Evolutionary conservation across 1,140 invertebrate genomes (phyloP).

Genomic region (Atta cephalotes): DNA sequence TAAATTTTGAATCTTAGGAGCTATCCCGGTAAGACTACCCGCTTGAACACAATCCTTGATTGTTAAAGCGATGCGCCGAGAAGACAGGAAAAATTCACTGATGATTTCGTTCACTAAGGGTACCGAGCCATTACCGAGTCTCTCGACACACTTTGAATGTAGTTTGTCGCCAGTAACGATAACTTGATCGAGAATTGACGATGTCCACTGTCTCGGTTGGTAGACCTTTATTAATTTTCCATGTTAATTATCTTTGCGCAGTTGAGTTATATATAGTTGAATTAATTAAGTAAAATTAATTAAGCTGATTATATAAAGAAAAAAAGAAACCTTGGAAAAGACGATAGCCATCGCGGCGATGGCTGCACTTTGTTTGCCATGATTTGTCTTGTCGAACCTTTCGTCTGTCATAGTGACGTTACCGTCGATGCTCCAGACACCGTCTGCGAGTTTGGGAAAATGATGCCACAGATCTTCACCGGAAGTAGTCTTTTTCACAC

Average conservation of each 20-base stretch:
- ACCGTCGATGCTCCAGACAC: slow-evolving; percentile 77
- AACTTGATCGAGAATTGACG: slow-evolving; percentile 78
- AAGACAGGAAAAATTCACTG: slow-evolving; percentile 80
- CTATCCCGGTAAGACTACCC: slow-evolving; percentile 72
- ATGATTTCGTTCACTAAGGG: slow-evolving; percentile 78
- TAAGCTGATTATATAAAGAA: not conserved
- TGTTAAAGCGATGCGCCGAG: slow-evolving; percentile 77
- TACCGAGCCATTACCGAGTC: slow-evolving; percentile 54
- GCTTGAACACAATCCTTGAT: slow-evolving; percentile 81
- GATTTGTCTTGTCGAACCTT: slow-evolving; percentile 71
- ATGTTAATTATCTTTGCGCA: not conserved
- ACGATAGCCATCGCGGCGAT: slow-evolving; percentile 78
- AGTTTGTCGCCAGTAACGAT: slow-evolving; percentile 80
- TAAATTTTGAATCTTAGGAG: slow-evolving; percentile 74
- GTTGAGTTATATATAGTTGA: not conserved
- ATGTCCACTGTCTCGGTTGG: slow-evolving; percentile 76
- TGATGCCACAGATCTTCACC: slow-evolving; percentile 77
- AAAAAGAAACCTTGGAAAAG: slow-evolving; percentile 75
- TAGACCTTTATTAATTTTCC: slow-evolving; percentile 70
- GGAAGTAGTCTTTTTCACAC: slow-evolving; percentile 60
- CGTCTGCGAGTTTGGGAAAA: slow-evolving; percentile 76
- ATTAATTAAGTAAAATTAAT: slow-evolving; percentile 24
- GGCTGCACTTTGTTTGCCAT: slow-evolving; percentile 75
- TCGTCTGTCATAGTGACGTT: slow-evolving; percentile 66
- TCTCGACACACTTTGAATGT: slow-evolving; percentile 75